Conservation (phyloP, 1,140 invertebrate species). For the Anastatus disparis region DNA sequence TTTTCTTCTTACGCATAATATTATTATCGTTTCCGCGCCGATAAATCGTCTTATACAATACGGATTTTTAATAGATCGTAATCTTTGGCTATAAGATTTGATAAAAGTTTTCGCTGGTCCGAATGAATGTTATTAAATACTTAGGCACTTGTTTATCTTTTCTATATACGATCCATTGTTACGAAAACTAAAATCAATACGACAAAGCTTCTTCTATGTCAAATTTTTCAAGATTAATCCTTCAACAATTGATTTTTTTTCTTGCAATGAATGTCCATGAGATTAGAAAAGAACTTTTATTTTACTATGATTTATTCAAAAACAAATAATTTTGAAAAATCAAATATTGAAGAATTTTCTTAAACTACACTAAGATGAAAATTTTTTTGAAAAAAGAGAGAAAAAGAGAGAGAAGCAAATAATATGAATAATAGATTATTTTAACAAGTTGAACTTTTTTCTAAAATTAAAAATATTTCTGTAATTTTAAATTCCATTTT, state of each 20-base stretch:
- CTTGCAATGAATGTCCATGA: too few species aligned
- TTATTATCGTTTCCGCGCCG: too few species aligned
- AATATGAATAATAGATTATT: too few species aligned
- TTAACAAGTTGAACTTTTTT: too few species aligned
- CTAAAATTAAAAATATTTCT: too few species aligned
- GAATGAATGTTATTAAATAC: slow-evolving; percentile 65
- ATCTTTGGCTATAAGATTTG: slow-evolving; percentile 56
- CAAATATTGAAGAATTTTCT: not conserved
- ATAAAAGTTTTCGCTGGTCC: slow-evolving; percentile 66
- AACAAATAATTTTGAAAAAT: not conserved
- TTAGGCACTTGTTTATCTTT: slow-evolving; percentile 67
- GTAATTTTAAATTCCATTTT: too few species aligned
- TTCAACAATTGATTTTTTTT: not conserved
- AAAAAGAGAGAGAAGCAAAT: not conserved
- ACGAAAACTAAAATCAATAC: slow-evolving; percentile 45
- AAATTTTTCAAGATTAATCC: not conserved
- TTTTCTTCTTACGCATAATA: too few species aligned
- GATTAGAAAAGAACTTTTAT: too few species aligned
- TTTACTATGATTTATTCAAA: too few species aligned
- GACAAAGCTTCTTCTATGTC: not conserved
- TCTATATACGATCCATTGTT: slow-evolving; percentile 56
- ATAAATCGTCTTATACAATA: slow-evolving; percentile 16
- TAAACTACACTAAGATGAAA: not conserved
- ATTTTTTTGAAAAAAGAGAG: not conserved
- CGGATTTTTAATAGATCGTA: slow-evolving; percentile 27